phyloP scores from a whole-genome alignment of 2,888 invertebrate species.

The Acanthosepion lycidas region DNA sequence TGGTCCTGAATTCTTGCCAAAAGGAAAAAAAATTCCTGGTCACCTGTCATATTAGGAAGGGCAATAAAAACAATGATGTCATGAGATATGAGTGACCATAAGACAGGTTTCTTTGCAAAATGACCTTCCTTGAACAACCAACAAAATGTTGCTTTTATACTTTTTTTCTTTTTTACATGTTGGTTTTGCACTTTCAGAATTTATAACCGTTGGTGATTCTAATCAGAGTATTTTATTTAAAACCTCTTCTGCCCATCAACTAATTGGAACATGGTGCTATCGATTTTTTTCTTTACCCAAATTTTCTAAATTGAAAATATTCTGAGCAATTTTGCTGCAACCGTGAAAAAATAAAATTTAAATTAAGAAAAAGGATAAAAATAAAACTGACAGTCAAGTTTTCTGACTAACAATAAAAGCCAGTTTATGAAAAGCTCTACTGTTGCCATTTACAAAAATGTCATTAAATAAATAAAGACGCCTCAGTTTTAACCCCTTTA shows the following conservation, averaged over 20 bases:
- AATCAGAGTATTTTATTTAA: constrained; percentile 33
- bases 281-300: background rate
- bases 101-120: background rate
- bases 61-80: constrained; percentile 33
- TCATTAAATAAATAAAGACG: background rate
- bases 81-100: constrained; percentile 14
- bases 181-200: background rate
- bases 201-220: constrained; percentile 20
- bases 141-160: background rate
- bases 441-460: background rate
- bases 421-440: background rate
- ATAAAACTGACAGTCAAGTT: background rate
- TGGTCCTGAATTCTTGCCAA: constrained; percentile 13
- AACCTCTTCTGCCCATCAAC: constrained; percentile 6
- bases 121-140: background rate
- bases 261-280: background rate
- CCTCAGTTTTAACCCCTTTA: background rate
- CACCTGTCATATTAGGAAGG: constrained; percentile 33
- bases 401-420: background rate
- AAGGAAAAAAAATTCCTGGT: background rate
- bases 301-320: constrained; percentile 33
- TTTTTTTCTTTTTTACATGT: background rate
- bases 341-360: background rate
- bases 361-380: background rate
- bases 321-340: background rate